phyloP scores from a whole-genome alignment of 2,113 vertebrate species.

The Psilopsiagon aurifrons region DNA sequence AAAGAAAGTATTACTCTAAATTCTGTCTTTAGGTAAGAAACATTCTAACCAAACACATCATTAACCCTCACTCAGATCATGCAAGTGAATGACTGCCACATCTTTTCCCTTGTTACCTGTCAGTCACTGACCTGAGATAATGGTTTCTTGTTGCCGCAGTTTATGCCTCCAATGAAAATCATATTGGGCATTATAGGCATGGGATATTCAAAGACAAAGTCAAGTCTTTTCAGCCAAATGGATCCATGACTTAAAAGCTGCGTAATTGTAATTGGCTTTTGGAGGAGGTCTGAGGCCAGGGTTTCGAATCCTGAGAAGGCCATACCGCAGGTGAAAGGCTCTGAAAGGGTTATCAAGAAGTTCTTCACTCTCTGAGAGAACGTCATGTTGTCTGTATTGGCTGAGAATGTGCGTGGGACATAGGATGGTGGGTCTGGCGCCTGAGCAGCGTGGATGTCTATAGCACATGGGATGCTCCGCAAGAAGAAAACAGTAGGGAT shows the following conservation, averaged over 20 bases:
- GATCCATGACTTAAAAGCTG: slow-evolving; percentile 75
- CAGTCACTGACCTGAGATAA: slow-evolving; percentile 67
- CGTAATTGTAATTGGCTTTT: slow-evolving; percentile 67
- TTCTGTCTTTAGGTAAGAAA: neutral
- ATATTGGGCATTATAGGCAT: slow-evolving; percentile 84
- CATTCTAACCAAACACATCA: neutral
- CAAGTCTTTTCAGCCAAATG: slow-evolving; percentile 80
- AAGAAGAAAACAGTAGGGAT: slow-evolving; percentile 83
- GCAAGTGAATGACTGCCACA: neutral
- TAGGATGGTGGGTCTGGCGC: slow-evolving; percentile 80
- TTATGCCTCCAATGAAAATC: slow-evolving; percentile 81
- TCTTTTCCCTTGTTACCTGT: neutral
- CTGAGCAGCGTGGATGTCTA: slow-evolving; percentile 73
- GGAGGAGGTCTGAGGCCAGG: slow-evolving; percentile 76
- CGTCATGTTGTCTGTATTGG: slow-evolving; percentile 72
- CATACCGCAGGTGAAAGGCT: slow-evolving; percentile 68
- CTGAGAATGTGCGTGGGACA: slow-evolving; percentile 62
- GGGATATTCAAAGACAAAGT: slow-evolving; percentile 84
- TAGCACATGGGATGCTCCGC: slow-evolving; percentile 73
- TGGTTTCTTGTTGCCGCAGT: slow-evolving; percentile 16
- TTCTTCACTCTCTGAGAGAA: slow-evolving; percentile 85
- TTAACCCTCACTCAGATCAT: neutral
- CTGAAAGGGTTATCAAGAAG: slow-evolving; percentile 49
- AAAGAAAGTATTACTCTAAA: neutral
- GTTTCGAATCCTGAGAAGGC: slow-evolving; percentile 65